These are phyloP conservation scores for Prionailurus viverrinus DNA, from an alignment of 2,113 vertebrate species.

Conservation along the genomic window DNA sequence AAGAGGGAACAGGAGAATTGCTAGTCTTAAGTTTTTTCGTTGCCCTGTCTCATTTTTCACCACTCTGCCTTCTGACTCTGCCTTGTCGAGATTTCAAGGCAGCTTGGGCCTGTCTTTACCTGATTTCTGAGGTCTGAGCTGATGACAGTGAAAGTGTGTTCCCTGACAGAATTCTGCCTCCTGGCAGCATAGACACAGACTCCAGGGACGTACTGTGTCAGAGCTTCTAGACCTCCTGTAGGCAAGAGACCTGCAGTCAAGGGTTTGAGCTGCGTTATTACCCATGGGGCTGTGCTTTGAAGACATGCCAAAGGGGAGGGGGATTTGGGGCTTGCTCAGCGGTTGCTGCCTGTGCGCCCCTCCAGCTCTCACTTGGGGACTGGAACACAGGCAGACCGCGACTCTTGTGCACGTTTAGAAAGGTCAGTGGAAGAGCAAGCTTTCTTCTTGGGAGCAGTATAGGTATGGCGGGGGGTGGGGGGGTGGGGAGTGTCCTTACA, in stretches of 20 bases:
- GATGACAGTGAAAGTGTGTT: constrained; percentile 60
- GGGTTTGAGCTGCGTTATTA: neutral
- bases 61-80: neutral
- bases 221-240: neutral
- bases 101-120: constrained; percentile 47
- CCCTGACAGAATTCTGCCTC: constrained; percentile 68
- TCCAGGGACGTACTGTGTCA: constrained; percentile 3
- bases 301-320: neutral
- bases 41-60: neutral
- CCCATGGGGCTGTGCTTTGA: constrained; percentile 31
- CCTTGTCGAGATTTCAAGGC: constrained; percentile 4
- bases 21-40: neutral
- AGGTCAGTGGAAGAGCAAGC: constrained; percentile 78
- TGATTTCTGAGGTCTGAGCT: constrained; percentile 55
- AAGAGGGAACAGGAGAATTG: neutral
- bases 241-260: neutral
- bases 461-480: neutral
- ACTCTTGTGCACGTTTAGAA: constrained; percentile 50
- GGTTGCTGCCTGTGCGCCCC: neutral
- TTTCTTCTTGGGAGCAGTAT: constrained; percentile 51
- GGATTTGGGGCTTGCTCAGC: neutral
- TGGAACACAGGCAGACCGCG: neutral
- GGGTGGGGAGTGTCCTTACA: constrained; percentile 8
- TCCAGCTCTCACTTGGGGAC: neutral
- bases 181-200: constrained; percentile 52